phyloP scores from a whole-genome alignment of 2,888 invertebrate species.

The Ectobius pallidus region DNA sequence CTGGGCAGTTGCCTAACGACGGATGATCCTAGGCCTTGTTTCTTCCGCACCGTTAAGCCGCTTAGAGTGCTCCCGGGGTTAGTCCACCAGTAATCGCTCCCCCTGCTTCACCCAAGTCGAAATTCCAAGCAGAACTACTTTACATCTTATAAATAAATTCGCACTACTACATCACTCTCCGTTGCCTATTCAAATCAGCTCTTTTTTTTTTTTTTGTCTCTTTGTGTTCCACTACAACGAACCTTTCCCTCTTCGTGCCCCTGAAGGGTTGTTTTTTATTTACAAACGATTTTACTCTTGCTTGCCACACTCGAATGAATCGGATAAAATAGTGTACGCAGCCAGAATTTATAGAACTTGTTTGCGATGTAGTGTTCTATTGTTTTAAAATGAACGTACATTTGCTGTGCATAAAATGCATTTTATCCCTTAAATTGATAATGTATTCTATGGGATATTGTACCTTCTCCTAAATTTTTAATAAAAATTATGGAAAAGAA shows the following conservation, averaged over 20 bases:
- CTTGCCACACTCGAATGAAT: background rate
- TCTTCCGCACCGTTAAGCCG: background rate
- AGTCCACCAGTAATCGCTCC: background rate
- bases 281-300: background rate
- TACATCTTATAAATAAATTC: conserved; percentile 14
- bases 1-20: no score
- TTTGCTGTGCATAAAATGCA: no score
- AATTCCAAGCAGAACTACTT: background rate
- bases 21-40: background rate
- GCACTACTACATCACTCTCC: conserved; percentile 9
- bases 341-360: no score
- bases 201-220: no score
- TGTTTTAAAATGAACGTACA: no score
- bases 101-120: background rate
- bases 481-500: no score
- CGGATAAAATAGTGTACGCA: background rate
- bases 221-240: no score
- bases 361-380: background rate
- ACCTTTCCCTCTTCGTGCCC: background rate
- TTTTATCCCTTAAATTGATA: no score
- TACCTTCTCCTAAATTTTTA: no score
- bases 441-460: no score
- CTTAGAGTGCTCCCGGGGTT: background rate
- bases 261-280: background rate
- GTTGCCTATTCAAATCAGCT: conserved; percentile 6